phyloP scores from a whole-genome alignment of 2,113 vertebrate genomes.

The Bostrychus sinensis region DNA sequence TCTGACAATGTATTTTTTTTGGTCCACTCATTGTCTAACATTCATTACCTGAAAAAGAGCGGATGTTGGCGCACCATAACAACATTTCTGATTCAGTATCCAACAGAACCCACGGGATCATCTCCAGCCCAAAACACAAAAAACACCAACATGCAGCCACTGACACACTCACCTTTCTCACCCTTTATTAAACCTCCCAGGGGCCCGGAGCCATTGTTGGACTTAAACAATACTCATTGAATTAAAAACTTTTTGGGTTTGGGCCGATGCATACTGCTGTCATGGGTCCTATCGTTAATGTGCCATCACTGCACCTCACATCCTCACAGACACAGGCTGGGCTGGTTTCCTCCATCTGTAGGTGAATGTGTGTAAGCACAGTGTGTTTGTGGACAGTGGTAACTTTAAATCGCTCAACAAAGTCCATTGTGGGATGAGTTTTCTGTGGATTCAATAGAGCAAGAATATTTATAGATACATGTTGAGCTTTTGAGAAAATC shows the following conservation, averaged over 20 bases:
- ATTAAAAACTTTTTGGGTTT: conserved; percentile 69
- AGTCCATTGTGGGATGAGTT: conserved; percentile 9
- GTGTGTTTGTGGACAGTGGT: conserved; percentile 33
- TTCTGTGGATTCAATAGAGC: conserved; percentile 27
- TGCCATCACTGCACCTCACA: conserved; percentile 81
- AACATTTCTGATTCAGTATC: conserved; percentile 55
- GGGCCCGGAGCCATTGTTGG: conserved; percentile 71
- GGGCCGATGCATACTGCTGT: conserved; percentile 68
- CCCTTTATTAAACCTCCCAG: conserved; percentile 68
- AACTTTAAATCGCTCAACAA: conserved; percentile 47
- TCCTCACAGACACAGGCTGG: conserved; percentile 78
- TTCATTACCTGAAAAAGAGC: conserved; percentile 59
- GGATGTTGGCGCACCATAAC: conserved; percentile 49
- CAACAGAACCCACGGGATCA: conserved; percentile 57
- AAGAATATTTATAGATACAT: conserved; percentile 1
- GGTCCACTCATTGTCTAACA: conserved; percentile 39
- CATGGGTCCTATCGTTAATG: conserved; percentile 79
- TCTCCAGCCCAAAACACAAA: conserved; percentile 58
- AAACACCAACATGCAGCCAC: conserved; percentile 44
- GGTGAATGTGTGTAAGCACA: conserved; percentile 31
- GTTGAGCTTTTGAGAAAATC: background rate
- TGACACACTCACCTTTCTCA: conserved; percentile 75
- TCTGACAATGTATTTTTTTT: conserved; percentile 23
- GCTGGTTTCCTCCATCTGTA: conserved; percentile 78
- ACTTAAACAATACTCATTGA: conserved; percentile 80